Evolutionary conservation across 2,888 invertebrate genomes (phyloP).

Genomic region (Sarcophaga subvicina): DNA sequence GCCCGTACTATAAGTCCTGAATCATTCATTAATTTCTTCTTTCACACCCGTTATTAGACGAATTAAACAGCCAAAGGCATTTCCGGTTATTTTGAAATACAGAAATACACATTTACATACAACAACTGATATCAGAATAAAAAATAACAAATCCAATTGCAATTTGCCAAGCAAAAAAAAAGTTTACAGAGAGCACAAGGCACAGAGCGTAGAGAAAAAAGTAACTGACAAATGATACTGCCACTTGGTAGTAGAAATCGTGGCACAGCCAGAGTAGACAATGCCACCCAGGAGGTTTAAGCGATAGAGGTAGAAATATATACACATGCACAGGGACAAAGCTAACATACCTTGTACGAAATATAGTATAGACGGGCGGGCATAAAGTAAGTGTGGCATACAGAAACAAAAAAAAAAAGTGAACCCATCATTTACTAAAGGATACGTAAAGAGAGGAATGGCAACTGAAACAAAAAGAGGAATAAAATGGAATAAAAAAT

Average conservation of each 20-base stretch:
- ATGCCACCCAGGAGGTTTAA: conserved; percentile 65
- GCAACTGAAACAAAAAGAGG: conserved; percentile 54
- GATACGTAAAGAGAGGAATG: conserved; percentile 30
- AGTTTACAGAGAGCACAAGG: not conserved
- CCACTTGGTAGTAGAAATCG: conserved; percentile 66
- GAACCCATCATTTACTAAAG: not conserved
- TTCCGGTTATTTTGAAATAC: conserved; percentile 66
- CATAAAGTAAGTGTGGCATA: conserved; percentile 36
- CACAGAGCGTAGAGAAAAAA: conserved; percentile 18
- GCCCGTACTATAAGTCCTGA: too few species aligned
- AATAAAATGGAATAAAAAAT: conserved; percentile 23
- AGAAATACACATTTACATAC: conserved; percentile 63
- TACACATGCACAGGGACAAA: conserved; percentile 15
- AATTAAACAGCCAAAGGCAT: conserved; percentile 53
- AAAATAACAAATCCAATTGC: conserved; percentile 74
- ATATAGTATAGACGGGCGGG: conserved; percentile 3
- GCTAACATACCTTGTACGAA: conserved; percentile 24
- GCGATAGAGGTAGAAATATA: conserved; percentile 53
- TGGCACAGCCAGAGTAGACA: conserved; percentile 64
- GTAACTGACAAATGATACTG: conserved; percentile 73
- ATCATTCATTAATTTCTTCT: not conserved
- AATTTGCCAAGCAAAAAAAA: conserved; percentile 66
- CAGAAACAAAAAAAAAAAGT: conserved; percentile 32
- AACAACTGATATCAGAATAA: conserved; percentile 34
- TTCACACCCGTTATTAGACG: conserved; percentile 37